A percentile compares a stretch with the other conserved stretches of the same genome.
Evolutionary conservation across 2,888 invertebrate species (phyloP).

Genomic region (Gisinianus flammeolus): DNA sequence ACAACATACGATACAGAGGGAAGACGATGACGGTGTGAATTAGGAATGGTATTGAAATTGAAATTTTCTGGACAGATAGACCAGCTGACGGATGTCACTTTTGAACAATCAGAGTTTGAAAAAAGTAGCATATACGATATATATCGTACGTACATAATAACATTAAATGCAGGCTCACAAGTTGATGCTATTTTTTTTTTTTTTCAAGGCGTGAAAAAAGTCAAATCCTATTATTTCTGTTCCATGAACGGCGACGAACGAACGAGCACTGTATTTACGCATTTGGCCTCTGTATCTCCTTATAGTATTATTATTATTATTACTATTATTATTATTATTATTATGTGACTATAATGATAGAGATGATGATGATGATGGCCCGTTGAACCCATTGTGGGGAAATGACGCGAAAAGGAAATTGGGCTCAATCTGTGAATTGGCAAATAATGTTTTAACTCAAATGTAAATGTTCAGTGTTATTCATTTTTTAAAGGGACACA

Average conservation of each 20-base stretch:
- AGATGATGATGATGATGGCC: conserved; percentile 22
- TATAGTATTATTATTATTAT: neutral
- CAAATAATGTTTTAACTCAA: conserved; percentile 21
- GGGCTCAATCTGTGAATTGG: conserved; percentile 30
- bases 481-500: neutral
- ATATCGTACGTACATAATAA: neutral
- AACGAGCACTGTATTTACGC: neutral
- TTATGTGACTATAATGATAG: neutral
- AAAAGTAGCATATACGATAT: conserved; percentile 5
- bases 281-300: neutral
- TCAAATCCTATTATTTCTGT: conserved; percentile 4
- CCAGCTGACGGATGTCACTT: neutral
- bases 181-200: neutral
- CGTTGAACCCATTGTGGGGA: conserved; percentile 14
- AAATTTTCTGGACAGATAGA: too few species aligned
- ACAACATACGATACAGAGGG: too few species aligned
- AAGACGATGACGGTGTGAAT: too few species aligned
- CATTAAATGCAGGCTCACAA: neutral
- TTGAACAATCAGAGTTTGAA: neutral
- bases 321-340: neutral
- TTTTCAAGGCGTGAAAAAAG: neutral
- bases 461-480: neutral
- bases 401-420: conserved; percentile 32
- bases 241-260: conserved; percentile 4
- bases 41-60: too few species aligned